phyloP scores from a whole-genome alignment of 2,113 vertebrate species.

The Salvelinus namaycush region DNA sequence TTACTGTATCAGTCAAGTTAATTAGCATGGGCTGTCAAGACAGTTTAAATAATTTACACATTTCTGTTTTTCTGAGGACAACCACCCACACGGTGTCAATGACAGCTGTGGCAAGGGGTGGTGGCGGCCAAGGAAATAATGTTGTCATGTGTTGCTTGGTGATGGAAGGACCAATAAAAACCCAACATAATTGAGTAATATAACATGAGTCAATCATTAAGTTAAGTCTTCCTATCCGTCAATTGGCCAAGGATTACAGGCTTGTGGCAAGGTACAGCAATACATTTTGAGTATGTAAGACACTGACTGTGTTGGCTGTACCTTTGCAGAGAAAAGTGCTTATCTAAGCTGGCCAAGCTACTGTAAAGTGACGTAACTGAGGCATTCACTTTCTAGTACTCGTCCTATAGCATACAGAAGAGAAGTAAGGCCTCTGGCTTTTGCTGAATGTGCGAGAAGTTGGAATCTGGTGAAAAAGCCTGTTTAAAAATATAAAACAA shows the following conservation, averaged over 20 bases:
- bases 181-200: not conserved
- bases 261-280: not conserved
- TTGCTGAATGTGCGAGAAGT: too few species aligned
- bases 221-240: not conserved
- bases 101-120: too few species aligned
- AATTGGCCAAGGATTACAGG: not conserved
- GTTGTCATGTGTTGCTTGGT: too few species aligned
- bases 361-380: not conserved
- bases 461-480: too few species aligned
- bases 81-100: not conserved
- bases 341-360: not conserved
- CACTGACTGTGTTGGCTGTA: not conserved
- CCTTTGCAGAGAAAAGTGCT: not conserved
- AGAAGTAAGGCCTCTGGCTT: too few species aligned
- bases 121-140: too few species aligned
- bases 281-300: not conserved
- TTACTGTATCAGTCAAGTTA: conserved; percentile 35
- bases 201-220: not conserved
- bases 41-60: conserved; percentile 39
- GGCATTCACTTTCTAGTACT: not conserved
- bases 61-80: conserved; percentile 42
- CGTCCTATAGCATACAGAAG: not conserved
- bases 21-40: conserved; percentile 46
- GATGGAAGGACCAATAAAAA: too few species aligned
- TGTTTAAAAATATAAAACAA: too few species aligned